A percentile compares a stretch with the other conserved stretches of the same genome.
phyloP scores from a whole-genome alignment of 1,140 invertebrate genomes.

The Diplogasteroides magnus region DNA sequence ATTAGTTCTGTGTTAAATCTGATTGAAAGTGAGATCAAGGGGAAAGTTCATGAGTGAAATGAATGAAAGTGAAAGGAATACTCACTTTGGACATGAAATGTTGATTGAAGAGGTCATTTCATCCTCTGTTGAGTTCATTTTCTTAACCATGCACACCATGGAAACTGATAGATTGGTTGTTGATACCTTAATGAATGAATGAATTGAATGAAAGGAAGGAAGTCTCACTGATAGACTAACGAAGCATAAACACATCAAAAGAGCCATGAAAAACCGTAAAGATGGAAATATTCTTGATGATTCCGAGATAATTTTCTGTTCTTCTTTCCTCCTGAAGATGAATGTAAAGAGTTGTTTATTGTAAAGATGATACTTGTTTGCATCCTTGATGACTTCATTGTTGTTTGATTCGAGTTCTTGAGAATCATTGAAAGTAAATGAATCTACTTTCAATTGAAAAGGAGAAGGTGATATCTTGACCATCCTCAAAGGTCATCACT shows the following conservation, averaged over 20 bases:
- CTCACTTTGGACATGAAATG: conserved; percentile 2
- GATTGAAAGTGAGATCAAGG: no score
- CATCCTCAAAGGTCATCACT: no score
- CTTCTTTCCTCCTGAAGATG: no score
- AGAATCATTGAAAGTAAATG: no score
- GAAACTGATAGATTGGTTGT: conserved; percentile 33
- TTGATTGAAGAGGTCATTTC: conserved; percentile 3
- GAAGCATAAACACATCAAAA: conserved; percentile 51
- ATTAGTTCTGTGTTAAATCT: no score
- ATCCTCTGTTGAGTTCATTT: conserved; percentile 4
- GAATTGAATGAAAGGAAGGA: neutral
- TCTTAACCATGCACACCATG: conserved; percentile 35
- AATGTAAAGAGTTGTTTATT: no score
- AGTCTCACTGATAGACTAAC: conserved; percentile 38
- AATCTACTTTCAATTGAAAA: no score
- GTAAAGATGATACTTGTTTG: no score
- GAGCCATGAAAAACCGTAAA: conserved; percentile 48
- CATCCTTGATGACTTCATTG: no score
- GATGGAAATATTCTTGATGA: conserved; percentile 48
- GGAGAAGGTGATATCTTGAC: no score
- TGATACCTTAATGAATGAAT: conserved; percentile 3
- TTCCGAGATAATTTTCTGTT: neutral
- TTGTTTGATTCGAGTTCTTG: no score
- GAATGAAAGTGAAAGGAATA: neutral
- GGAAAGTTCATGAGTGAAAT: neutral